These are phyloP conservation scores for Leptodactylus fallax DNA, from an alignment of 2,797 vertebrate species.

Conservation along the genomic window DNA sequence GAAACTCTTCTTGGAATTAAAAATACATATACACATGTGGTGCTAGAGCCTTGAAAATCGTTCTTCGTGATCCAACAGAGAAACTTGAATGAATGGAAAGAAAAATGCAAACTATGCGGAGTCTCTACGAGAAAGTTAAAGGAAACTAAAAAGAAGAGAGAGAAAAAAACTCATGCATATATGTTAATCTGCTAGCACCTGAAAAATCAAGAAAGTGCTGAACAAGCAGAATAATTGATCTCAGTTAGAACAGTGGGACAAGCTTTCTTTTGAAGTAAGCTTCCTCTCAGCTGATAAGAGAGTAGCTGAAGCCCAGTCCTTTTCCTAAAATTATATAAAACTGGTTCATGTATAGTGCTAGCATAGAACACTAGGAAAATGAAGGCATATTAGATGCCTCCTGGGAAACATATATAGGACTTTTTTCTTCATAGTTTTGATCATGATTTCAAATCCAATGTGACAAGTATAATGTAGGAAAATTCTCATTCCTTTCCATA, in stretches of 20 bases:
- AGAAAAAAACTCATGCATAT: neutral
- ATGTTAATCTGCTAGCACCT: neutral
- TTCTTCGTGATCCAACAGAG: neutral
- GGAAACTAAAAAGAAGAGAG: neutral
- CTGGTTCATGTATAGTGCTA: too few species aligned
- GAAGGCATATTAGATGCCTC: too few species aligned
- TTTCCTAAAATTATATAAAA: too few species aligned
- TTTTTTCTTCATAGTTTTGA: too few species aligned
- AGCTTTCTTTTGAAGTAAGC: neutral
- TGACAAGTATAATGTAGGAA: too few species aligned
- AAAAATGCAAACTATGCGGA: neutral
- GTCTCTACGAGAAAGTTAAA: neutral
- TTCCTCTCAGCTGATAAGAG: neutral
- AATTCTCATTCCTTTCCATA: too few species aligned
- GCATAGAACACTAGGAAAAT: too few species aligned
- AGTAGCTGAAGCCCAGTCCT: too few species aligned
- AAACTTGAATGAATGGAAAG: neutral
- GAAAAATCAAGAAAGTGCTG: neutral
- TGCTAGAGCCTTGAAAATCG: neutral
- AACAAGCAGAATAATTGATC: neutral
- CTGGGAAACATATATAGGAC: too few species aligned
- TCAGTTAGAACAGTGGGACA: neutral
- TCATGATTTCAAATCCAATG: too few species aligned
- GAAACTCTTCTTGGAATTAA: slow-evolving; percentile 19
- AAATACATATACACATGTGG: neutral